Conservation (phyloP, 1,140 invertebrate genomes). For the Eciton burchellii region DNA sequence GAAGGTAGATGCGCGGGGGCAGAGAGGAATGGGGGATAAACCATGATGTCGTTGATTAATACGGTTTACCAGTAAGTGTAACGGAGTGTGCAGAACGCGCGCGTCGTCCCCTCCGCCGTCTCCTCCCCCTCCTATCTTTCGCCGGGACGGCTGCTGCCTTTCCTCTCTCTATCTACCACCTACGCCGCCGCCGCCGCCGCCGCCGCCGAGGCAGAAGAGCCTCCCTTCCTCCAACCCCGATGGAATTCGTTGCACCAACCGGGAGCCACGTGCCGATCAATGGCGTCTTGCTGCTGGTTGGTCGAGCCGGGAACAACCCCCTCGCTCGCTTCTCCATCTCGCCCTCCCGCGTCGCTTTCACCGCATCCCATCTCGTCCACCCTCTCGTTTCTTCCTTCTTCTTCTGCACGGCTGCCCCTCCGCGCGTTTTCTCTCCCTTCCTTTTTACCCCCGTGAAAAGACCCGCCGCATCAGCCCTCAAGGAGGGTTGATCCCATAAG, state of each 20-base stretch:
- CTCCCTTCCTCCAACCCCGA: slow-evolving; percentile 66
- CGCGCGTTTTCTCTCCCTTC: slow-evolving; percentile 59
- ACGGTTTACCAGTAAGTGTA: slow-evolving; percentile 86
- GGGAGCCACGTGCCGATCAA: slow-evolving; percentile 85
- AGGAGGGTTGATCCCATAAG: slow-evolving; percentile 81
- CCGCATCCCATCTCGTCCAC: slow-evolving; percentile 30
- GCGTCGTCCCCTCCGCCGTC: slow-evolving; percentile 51
- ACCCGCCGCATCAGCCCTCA: slow-evolving; percentile 67
- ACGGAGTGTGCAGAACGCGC: slow-evolving; percentile 85
- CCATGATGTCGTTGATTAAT: slow-evolving; percentile 86
- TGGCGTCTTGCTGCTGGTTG: slow-evolving; percentile 85
- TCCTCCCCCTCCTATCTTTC: slow-evolving; percentile 53
- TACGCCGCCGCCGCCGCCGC: slow-evolving; percentile 58
- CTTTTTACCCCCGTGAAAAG: slow-evolving; percentile 23
- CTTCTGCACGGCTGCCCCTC: slow-evolving; percentile 19
- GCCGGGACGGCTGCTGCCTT: slow-evolving; percentile 62
- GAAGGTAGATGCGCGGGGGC: slow-evolving; percentile 61
- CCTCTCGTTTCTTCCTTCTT: not conserved
- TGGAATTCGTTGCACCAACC: slow-evolving; percentile 73
- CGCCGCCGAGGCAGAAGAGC: slow-evolving; percentile 51
- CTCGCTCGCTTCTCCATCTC: slow-evolving; percentile 65
- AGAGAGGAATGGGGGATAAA: slow-evolving; percentile 81
- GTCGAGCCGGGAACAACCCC: slow-evolving; percentile 81
- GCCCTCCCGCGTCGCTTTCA: slow-evolving; percentile 21
- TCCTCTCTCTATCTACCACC: slow-evolving; percentile 62